These are phyloP conservation scores for Cryptotis parvus DNA, from an alignment of 2,113 vertebrate species.

Conservation along the genomic window DNA sequence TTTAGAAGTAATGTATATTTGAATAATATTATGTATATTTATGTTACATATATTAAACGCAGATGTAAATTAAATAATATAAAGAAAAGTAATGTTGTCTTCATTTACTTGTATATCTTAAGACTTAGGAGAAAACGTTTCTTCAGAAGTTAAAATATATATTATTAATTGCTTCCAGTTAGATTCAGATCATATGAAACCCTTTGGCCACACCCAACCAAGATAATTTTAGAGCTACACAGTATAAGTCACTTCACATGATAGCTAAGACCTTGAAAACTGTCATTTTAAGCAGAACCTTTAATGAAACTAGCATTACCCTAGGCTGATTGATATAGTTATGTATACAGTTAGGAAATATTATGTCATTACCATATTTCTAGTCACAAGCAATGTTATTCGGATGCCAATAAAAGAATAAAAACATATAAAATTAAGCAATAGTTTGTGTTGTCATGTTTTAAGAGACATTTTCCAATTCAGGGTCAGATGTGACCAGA, in stretches of 20 bases:
- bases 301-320: neutral
- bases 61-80: neutral
- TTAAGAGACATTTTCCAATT: neutral
- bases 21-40: neutral
- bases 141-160: neutral
- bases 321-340: neutral
- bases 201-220: accelerated
- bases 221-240: neutral
- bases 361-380: neutral
- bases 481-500: neutral
- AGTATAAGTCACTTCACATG: neutral
- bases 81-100: neutral
- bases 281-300: neutral
- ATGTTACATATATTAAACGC: neutral
- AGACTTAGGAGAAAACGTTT: neutral
- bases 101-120: neutral
- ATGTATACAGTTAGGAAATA: neutral
- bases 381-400: neutral
- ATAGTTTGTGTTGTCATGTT: neutral
- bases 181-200: neutral
- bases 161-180: neutral
- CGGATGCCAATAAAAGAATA: neutral
- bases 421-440: neutral
- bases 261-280: neutral
- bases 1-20: neutral